Conservation (phyloP, 2,797 vertebrate genomes). For the Lepus townsendii region DNA sequence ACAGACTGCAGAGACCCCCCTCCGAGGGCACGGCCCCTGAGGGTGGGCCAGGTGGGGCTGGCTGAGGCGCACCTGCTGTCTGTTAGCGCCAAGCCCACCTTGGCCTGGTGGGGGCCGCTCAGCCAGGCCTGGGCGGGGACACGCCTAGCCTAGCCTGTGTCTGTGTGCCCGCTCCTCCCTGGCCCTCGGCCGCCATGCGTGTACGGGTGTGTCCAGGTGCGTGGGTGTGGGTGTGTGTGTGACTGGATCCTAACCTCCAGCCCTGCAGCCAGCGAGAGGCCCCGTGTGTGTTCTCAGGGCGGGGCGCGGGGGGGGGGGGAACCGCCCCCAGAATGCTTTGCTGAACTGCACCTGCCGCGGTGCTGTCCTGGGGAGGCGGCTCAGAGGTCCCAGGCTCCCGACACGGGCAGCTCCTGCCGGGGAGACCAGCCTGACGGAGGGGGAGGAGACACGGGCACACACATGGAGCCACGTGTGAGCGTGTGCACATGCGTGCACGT, state of each 20-base stretch:
- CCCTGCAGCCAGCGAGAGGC: no score
- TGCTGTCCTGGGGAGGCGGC: no score
- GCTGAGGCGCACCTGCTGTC: background rate
- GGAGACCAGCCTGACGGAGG: background rate
- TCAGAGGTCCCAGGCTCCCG: no score
- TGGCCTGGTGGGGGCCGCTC: background rate
- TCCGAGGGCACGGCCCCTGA: no score
- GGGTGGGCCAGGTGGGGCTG: background rate
- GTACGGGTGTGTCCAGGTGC: background rate
- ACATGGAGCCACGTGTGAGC: no score
- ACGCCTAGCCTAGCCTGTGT: no score
- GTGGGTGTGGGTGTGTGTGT: background rate
- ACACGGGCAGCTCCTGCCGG: background rate
- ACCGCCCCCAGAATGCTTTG: no score
- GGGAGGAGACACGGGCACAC: no score
- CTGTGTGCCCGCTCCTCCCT: background rate
- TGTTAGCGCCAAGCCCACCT: accelerated
- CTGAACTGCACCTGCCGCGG: no score
- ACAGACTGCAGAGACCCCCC: no score
- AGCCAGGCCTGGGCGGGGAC: background rate
- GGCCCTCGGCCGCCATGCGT: background rate
- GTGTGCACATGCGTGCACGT: accelerated
- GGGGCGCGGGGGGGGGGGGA: background rate
- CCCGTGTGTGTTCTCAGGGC: background rate
- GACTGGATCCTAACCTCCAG: background rate